phyloP scores from a whole-genome alignment of 37 sponge, comb jelly and placozoan species.

The Beroe ovata region DNA sequence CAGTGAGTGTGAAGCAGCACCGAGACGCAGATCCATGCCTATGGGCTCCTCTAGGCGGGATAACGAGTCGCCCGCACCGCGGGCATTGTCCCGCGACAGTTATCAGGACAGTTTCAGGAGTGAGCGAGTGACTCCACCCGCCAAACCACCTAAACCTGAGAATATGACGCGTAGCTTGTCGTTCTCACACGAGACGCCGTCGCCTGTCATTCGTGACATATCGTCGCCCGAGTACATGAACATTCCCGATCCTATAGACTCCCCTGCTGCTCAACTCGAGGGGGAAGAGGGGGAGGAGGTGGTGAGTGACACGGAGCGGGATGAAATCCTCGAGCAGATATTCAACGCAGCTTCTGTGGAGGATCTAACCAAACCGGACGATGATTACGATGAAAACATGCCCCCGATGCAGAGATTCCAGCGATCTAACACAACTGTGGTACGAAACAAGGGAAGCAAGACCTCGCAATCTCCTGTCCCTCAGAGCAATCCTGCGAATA shows the following conservation, averaged over 20 bases:
- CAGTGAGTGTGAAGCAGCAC: background rate
- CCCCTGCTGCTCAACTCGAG: background rate
- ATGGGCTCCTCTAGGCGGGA: background rate
- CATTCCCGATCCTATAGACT: background rate
- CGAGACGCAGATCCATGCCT: background rate
- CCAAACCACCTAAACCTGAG: background rate
- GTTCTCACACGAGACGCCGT: background rate
- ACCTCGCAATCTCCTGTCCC: background rate
- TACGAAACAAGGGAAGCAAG: background rate
- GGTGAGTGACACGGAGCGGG: conserved; percentile 37
- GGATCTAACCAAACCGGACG: conserved; percentile 7
- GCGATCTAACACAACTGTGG: conserved; percentile 37
- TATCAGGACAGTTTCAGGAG: background rate
- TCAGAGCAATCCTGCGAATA: background rate
- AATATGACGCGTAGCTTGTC: background rate
- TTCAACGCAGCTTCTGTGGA: conserved; percentile 24
- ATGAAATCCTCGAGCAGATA: conserved; percentile 45
- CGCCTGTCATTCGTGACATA: background rate
- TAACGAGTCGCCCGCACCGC: background rate
- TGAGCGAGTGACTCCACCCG: background rate
- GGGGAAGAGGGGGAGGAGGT: background rate
- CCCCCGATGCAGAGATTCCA: background rate
- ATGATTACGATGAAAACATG: background rate
- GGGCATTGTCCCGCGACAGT: background rate
- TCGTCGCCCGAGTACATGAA: background rate